These are phyloP conservation scores for Lissonota sp. DNA, from an alignment of 2,888 invertebrate species.

Conservation along the genomic window DNA sequence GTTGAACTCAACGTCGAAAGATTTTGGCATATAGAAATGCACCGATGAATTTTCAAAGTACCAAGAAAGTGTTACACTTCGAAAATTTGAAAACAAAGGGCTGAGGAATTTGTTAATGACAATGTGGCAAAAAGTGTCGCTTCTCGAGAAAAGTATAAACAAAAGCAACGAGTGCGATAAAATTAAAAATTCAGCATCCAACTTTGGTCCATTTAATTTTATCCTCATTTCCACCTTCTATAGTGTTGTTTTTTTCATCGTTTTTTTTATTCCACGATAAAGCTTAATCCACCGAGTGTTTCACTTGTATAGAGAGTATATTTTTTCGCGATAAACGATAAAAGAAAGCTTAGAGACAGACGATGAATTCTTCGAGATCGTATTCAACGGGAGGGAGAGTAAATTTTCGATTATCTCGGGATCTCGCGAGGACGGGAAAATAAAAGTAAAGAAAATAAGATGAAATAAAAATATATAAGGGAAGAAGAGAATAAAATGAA, in stretches of 20 bases:
- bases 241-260: constrained; percentile 20
- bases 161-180: no score
- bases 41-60: no score
- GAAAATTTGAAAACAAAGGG: no score
- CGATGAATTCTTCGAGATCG: background rate
- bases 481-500: constrained; percentile 17
- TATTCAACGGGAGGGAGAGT: background rate
- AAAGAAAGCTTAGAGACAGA: background rate
- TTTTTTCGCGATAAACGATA: background rate
- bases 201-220: no score
- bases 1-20: no score
- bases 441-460: constrained; percentile 25
- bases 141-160: no score
- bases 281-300: constrained; percentile 15
- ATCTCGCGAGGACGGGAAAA: background rate
- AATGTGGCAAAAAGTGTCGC: no score
- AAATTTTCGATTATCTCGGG: constrained; percentile 9
- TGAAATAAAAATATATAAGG: constrained; percentile 28
- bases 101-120: no score
- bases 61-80: no score
- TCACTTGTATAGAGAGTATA: background rate
- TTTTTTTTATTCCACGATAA: background rate
- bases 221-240: constrained; percentile 1
- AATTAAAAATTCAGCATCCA: no score
- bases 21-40: no score